These are phyloP conservation scores for Tetragnatha versicolor DNA, from an alignment of 1,140 invertebrate genomes.

Conservation along the genomic window DNA sequence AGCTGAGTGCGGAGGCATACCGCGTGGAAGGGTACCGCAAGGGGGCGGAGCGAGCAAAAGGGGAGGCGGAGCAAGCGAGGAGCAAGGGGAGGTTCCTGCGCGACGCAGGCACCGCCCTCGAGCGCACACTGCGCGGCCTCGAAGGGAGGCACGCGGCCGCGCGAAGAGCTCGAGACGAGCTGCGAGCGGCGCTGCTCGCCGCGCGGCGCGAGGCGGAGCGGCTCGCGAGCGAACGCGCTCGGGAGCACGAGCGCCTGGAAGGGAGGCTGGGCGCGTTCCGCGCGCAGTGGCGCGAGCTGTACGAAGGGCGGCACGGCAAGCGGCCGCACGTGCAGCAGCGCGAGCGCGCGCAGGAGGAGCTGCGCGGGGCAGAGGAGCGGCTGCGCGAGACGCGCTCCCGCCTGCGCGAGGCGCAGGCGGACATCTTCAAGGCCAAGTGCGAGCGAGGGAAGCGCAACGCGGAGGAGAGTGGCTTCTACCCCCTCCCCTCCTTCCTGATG, in stretches of 20 bases:
- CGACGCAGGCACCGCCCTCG: not conserved
- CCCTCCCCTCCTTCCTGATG: conserved; percentile 6
- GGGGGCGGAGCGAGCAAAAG: not conserved
- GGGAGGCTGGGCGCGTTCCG: not conserved
- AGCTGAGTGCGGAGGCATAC: conserved; percentile 1
- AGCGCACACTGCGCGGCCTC: not conserved
- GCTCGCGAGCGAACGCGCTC: not conserved
- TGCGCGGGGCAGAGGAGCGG: not conserved
- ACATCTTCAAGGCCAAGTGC: conserved; percentile 38
- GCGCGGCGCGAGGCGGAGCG: not conserved
- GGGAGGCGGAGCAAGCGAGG: not conserved
- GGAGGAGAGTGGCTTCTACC: conserved; percentile 42
- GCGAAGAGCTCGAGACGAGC: not conserved
- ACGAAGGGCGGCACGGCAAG: not conserved
- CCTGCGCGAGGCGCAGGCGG: conserved; percentile 8
- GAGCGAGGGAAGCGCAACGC: conserved; percentile 31
- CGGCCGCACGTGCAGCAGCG: conserved; percentile 11
- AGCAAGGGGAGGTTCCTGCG: not conserved
- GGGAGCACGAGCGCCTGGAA: not conserved
- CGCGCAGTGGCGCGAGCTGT: conserved; percentile 18
- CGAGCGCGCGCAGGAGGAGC: not conserved
- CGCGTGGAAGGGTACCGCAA: conserved; percentile 3
- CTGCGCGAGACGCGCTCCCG: conserved; percentile 1
- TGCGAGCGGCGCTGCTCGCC: not conserved
- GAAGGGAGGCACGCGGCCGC: not conserved